Conservation (phyloP, 1,140 invertebrate species). For the Tenebrio molitor region DNA sequence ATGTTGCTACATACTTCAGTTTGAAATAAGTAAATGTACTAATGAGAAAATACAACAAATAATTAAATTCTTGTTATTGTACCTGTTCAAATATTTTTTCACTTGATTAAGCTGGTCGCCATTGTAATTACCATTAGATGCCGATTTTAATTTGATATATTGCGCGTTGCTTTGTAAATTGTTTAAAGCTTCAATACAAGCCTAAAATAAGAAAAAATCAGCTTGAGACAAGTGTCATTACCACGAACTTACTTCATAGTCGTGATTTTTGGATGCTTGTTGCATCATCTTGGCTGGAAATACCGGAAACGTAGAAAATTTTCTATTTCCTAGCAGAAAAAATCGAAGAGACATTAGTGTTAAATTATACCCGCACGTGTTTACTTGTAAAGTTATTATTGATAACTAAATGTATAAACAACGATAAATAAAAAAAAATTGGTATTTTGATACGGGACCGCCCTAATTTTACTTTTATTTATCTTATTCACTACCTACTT, state of each 20-base stretch:
- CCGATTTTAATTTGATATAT: conserved; percentile 57
- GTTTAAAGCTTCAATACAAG: conserved; percentile 61
- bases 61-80: too few species aligned
- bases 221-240: too few species aligned
- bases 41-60: too few species aligned
- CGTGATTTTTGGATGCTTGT: not conserved
- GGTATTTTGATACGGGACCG: not conserved
- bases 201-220: conserved; percentile 55
- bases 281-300: conserved; percentile 1
- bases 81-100: conserved; percentile 59
- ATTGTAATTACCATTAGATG: conserved; percentile 49
- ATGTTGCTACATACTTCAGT: too few species aligned
- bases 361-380: conserved; percentile 9
- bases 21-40: too few species aligned
- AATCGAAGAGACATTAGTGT: conserved; percentile 10
- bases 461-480: not conserved
- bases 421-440: not conserved
- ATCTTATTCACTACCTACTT: conserved; percentile 32
- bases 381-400: not conserved
- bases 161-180: conserved; percentile 62
- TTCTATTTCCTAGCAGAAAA: not conserved
- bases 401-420: not conserved
- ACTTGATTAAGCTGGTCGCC: conserved; percentile 54
- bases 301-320: conserved; percentile 7
- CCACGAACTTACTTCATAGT: conserved; percentile 36